These are phyloP conservation scores for Sepioteuthis lessoniana DNA, from an alignment of 2,888 invertebrate genomes.

Conservation along the genomic window DNA sequence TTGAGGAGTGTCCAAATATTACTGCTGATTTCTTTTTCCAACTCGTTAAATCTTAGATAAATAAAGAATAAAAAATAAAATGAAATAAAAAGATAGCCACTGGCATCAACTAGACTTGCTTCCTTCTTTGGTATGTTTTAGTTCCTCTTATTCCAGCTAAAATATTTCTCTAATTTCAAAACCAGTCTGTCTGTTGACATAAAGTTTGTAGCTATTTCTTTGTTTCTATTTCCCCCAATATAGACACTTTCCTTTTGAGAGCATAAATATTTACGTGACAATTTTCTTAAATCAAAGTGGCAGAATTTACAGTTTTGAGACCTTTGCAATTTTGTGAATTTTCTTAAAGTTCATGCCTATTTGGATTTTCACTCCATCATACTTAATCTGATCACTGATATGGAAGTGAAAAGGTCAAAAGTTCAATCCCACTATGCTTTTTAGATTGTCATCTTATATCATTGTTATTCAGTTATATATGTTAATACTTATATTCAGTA, in stretches of 20 bases:
- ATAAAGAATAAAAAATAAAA: not conserved
- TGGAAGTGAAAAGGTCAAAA: too few relatives aligned
- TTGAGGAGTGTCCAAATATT: not conserved
- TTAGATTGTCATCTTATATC: too few relatives aligned
- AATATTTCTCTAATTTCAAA: conserved; percentile 1
- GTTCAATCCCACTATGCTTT: too few relatives aligned
- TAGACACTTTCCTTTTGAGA: too few relatives aligned
- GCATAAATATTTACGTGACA: not conserved
- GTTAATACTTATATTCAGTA: too few relatives aligned
- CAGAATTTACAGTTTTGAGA: not conserved
- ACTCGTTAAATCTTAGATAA: not conserved
- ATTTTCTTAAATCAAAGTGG: not conserved
- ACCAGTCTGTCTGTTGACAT: conserved; percentile 33
- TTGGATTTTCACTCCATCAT: too few relatives aligned
- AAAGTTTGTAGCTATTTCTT: not conserved
- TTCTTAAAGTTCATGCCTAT: too few relatives aligned
- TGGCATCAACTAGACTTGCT: not conserved
- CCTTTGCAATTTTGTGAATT: too few relatives aligned
- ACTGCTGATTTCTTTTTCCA: not conserved
- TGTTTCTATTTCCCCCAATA: not conserved
- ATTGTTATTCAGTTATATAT: too few relatives aligned
- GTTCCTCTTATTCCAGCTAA: not conserved
- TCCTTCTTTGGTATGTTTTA: not conserved
- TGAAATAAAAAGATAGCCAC: not conserved
- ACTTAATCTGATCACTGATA: too few relatives aligned